Evolutionary conservation across 2,888 invertebrate genomes (phyloP), one percentile per base, ranked within the genome.

Genomic region (Vandiemenella viatica): DNA sequence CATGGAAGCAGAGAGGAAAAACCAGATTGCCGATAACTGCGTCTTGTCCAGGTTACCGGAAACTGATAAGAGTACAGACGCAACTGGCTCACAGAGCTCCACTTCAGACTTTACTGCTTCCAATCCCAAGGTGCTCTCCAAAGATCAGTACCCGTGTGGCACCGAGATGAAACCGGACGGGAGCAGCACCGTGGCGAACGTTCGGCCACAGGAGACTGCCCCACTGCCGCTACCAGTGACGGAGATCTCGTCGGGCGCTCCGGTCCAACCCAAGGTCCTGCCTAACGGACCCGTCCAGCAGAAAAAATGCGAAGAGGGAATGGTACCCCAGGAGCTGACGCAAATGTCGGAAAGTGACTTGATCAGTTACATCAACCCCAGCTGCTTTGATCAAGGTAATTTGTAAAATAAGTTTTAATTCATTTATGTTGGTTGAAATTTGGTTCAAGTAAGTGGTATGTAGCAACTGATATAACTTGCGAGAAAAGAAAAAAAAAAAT

Each of bases 291-390:
- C 58, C 26, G 61, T 61, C 7, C 26, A 26, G 8, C 47, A 41
- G 41, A 51, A 76, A 65, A 69, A 65, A 55, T 59, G 62, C 48
- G 65, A 69, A 61, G 73, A 62, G 61, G 67, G 58, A 37, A 77
- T 77, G 72, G 75, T 76, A 67, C 82, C 72, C 46, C 81, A 82
- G 62, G 78, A 83, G 43, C 74, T 89, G 57, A 82, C 84, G 8
- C 79, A 82, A 59, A 85, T 90, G 80, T 85, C 85, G 55, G 89
- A 89, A 65, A 83, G 83, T 66, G 89, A 90, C 68, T 74, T 90
- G 58, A 76, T 90, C 58, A 87, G 83, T 65, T 86, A 87, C 68
- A 89, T 90, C 58, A 88, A 89, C 71, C 85, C 89, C 45, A 84
- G 82, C 72, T 85, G 86, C 65, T 89, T 90, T 66, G 89, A 88